Evolutionary conservation across 2,113 vertebrate genomes (phyloP).

Genomic region (Poeciliopsis retropinna): DNA sequence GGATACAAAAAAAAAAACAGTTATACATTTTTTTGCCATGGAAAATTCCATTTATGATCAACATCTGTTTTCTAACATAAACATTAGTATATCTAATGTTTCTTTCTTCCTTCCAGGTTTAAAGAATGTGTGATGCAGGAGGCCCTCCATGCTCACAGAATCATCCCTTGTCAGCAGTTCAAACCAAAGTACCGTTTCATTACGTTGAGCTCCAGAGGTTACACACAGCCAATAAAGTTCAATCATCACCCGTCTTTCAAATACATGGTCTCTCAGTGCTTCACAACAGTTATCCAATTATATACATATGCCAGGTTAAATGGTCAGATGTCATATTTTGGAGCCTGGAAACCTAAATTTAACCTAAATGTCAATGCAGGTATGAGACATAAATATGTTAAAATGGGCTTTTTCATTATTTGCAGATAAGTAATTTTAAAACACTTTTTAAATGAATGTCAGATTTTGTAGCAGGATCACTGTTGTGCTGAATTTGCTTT

Average conservation of each 20-base stretch:
- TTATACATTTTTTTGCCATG: too few species aligned
- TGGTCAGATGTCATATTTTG: background rate
- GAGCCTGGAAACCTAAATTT: background rate
- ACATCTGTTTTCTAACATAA: background rate
- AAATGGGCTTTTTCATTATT: background rate
- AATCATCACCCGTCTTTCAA: conserved; percentile 43
- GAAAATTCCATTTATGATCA: too few species aligned
- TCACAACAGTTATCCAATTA: background rate
- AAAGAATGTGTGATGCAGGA: conserved; percentile 5
- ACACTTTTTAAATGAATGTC: background rate
- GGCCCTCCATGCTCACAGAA: conserved; percentile 23
- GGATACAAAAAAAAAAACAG: too few species aligned
- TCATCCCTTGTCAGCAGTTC: conserved; percentile 59
- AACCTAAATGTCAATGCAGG: background rate
- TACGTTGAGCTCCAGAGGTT: conserved; percentile 41
- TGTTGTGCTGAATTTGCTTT: background rate
- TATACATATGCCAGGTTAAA: background rate
- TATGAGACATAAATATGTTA: background rate
- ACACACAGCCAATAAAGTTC: conserved; percentile 29
- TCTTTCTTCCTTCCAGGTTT: conserved; percentile 31
- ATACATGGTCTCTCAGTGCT: background rate
- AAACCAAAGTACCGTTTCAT: conserved; percentile 49
- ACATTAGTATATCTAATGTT: conserved; percentile 1
- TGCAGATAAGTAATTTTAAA: background rate
- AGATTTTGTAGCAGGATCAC: background rate